These are phyloP conservation scores for Amblyraja radiata DNA, from an alignment of 2,797 vertebrate genomes.

Conservation along the genomic window DNA sequence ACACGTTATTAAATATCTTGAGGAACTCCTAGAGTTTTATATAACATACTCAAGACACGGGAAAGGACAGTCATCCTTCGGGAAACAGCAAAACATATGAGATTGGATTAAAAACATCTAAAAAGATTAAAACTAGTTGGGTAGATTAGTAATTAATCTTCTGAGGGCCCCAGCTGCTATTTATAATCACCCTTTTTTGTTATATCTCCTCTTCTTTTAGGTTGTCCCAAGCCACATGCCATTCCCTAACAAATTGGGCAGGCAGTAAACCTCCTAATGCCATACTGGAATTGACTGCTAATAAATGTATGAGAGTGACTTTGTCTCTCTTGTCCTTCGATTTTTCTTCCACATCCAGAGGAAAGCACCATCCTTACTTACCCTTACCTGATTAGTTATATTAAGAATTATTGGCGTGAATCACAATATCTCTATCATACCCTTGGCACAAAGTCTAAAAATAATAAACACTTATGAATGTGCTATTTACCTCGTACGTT, in stretches of 20 bases:
- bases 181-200: slow-evolving; percentile 27
- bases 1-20: not conserved
- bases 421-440: not conserved
- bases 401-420: not conserved
- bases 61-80: not conserved
- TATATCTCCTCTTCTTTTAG: slow-evolving; percentile 26
- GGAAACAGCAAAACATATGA: not conserved
- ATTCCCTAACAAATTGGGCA: slow-evolving; percentile 6
- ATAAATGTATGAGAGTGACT: not conserved
- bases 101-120: not conserved
- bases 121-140: slow-evolving; percentile 2
- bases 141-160: slow-evolving; percentile 31
- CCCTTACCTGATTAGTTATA: not conserved
- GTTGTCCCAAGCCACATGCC: slow-evolving; percentile 23
- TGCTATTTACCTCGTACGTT: not conserved
- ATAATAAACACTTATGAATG: not conserved
- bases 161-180: slow-evolving; percentile 7
- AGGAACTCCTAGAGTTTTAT: not conserved
- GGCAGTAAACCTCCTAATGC: slow-evolving; percentile 9
- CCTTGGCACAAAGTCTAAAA: not conserved
- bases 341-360: not conserved
- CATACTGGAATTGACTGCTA: slow-evolving; percentile 12
- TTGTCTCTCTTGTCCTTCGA: not conserved
- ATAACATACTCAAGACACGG: not conserved
- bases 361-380: not conserved